Evolutionary conservation across 1,140 invertebrate species (phyloP).

Genomic region (Megalopta genalis): DNA sequence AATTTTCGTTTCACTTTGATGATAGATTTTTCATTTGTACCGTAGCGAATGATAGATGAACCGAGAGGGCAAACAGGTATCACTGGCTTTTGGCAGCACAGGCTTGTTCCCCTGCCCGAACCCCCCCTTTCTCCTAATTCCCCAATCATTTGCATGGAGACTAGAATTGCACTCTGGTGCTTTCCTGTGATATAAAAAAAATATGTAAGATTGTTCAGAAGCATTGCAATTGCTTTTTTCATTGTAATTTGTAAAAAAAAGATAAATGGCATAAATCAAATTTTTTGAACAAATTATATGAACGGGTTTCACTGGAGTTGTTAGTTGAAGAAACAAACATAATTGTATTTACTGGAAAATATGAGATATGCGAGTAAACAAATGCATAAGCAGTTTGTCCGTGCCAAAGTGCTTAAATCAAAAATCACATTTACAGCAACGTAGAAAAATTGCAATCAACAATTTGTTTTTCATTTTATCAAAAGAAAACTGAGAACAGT

Average conservation of each 20-base stretch:
- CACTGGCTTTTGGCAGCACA: conserved; percentile 60
- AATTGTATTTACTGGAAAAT: conserved; percentile 13
- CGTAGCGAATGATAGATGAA: conserved; percentile 42
- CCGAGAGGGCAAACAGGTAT: conserved; percentile 40
- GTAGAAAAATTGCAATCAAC: conserved; percentile 33
- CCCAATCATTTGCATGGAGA: conserved; percentile 40
- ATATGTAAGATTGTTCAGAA: conserved; percentile 45
- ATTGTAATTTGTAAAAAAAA: conserved; percentile 29
- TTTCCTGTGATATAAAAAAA: conserved; percentile 68
- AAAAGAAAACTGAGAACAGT: conserved; percentile 12
- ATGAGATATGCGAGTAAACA: conserved; percentile 23
- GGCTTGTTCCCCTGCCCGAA: conserved; percentile 36
- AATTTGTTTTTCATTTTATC: conserved; percentile 21
- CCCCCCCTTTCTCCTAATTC: too few relatives aligned
- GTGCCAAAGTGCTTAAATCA: conserved; percentile 65
- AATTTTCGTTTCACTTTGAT: conserved; percentile 62
- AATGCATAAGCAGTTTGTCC: conserved; percentile 56
- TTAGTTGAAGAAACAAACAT: conserved; percentile 4
- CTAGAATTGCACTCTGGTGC: conserved; percentile 59
- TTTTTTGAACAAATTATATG: conserved; percentile 16
- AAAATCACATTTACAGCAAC: conserved; percentile 44
- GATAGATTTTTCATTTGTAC: conserved; percentile 59
- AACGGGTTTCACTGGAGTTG: neutral
- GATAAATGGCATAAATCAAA: conserved; percentile 49
- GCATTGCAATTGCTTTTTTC: conserved; percentile 46